phyloP scores from a whole-genome alignment of 2,113 vertebrate genomes.

The Lucifuga dentata region DNA sequence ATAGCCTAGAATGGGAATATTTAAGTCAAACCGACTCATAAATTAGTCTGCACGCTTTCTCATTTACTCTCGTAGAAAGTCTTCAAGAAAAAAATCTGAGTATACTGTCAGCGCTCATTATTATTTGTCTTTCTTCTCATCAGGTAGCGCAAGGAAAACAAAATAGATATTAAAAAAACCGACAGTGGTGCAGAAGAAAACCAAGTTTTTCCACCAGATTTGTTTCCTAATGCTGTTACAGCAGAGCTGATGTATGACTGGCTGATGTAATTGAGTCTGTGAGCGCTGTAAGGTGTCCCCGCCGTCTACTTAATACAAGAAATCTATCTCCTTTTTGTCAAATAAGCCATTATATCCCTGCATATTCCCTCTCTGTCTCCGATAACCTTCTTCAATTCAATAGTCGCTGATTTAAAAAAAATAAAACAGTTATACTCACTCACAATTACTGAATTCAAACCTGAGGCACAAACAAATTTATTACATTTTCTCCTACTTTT shows the following conservation, averaged over 20 bases:
- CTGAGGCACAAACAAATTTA: constrained; percentile 22
- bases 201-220: constrained; percentile 13
- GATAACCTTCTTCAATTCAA: constrained; percentile 19
- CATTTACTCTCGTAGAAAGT: too few relatives aligned
- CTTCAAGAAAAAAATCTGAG: too few relatives aligned
- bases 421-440: constrained; percentile 7
- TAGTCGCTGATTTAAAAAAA: constrained; percentile 21
- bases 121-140: too few relatives aligned
- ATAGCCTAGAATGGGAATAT: too few relatives aligned
- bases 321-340: constrained; percentile 17
- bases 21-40: too few relatives aligned
- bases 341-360: constrained; percentile 17
- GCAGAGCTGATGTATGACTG: constrained; percentile 3
- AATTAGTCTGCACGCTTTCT: too few relatives aligned
- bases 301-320: constrained; percentile 5
- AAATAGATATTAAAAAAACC: too few relatives aligned
- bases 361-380: constrained; percentile 5
- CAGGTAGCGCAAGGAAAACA: too few relatives aligned
- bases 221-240: constrained; percentile 31
- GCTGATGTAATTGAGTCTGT: constrained; percentile 25
- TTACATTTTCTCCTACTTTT: constrained; percentile 10
- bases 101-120: too few relatives aligned
- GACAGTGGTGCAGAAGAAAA: too few relatives aligned
- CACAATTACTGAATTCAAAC: constrained; percentile 11
- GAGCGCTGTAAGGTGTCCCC: constrained; percentile 9